These are phyloP conservation scores for Masticophis lateralis DNA, from an alignment of 2,797 vertebrate species.

Conservation along the genomic window DNA sequence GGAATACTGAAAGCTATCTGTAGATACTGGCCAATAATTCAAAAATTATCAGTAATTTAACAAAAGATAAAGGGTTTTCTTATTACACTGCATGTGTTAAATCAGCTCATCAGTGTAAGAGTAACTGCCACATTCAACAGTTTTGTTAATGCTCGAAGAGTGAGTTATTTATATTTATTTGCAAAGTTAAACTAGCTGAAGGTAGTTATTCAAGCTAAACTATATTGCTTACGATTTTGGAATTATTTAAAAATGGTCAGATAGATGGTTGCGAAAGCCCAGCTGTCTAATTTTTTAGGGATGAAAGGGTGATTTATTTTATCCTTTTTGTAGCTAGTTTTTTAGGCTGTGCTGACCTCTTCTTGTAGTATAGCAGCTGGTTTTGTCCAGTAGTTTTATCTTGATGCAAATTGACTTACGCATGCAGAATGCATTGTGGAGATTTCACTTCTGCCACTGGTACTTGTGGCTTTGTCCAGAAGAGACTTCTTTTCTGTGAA, in stretches of 20 bases:
- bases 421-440: not conserved
- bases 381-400: not conserved
- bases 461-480: not conserved
- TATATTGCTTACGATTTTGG: not conserved
- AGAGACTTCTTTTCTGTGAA: not conserved
- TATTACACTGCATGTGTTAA: not conserved
- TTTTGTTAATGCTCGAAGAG: not conserved
- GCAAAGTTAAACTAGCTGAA: not conserved
- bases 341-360: not conserved
- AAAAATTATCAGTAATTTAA: not conserved
- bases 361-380: not conserved
- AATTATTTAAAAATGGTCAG: not conserved
- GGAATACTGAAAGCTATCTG: not conserved
- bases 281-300: not conserved
- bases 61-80: not conserved
- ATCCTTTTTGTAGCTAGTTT: not conserved
- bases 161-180: not conserved
- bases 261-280: not conserved
- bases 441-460: not conserved
- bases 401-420: not conserved
- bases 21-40: not conserved
- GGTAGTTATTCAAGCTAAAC: not conserved
- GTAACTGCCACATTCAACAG: not conserved
- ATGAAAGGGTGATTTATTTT: not conserved
- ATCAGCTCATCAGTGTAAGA: not conserved